These are phyloP conservation scores for Eupeodes corollae DNA, from an alignment of 1,140 invertebrate genomes.

Conservation along the genomic window DNA sequence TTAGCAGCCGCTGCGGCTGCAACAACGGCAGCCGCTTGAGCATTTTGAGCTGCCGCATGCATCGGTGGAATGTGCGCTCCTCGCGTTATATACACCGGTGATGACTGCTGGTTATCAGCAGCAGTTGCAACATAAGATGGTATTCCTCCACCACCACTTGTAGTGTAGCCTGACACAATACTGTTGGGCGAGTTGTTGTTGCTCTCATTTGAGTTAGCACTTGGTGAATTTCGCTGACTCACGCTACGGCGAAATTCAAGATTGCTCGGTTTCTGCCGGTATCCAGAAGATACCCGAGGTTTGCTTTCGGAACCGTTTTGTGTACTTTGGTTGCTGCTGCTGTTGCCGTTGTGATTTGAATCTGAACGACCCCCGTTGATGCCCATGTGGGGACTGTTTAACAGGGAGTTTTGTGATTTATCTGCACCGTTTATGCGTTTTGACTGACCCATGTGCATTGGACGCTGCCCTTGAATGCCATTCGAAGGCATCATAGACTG, in stretches of 20 bases:
- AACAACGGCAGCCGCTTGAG: constrained; percentile 26
- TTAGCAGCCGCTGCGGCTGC: constrained; percentile 12
- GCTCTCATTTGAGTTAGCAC: constrained; percentile 32
- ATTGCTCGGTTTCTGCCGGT: constrained; percentile 23
- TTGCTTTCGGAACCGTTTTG: constrained; percentile 4
- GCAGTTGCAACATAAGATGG: not conserved
- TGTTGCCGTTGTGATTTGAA: constrained; percentile 5
- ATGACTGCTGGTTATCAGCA: constrained; percentile 5
- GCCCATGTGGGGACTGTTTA: too few species aligned
- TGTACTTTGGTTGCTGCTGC: constrained; percentile 4
- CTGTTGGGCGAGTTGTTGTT: constrained; percentile 37
- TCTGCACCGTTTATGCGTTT: not conserved
- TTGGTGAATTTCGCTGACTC: constrained; percentile 33
- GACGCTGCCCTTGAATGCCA: too few species aligned
- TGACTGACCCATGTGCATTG: not conserved
- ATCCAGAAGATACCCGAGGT: not conserved
- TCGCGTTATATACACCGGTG: constrained; percentile 7
- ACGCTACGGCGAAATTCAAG: constrained; percentile 28
- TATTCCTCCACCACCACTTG: constrained; percentile 13
- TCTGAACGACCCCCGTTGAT: not conserved
- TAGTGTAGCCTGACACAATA: constrained; percentile 21
- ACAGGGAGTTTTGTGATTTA: not conserved
- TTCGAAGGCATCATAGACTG: not conserved
- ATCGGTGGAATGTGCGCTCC: constrained; percentile 32
- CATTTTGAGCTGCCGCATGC: not conserved